Conservation (phyloP, 2,113 vertebrate genomes). For the Rhagologus leucostigma region DNA sequence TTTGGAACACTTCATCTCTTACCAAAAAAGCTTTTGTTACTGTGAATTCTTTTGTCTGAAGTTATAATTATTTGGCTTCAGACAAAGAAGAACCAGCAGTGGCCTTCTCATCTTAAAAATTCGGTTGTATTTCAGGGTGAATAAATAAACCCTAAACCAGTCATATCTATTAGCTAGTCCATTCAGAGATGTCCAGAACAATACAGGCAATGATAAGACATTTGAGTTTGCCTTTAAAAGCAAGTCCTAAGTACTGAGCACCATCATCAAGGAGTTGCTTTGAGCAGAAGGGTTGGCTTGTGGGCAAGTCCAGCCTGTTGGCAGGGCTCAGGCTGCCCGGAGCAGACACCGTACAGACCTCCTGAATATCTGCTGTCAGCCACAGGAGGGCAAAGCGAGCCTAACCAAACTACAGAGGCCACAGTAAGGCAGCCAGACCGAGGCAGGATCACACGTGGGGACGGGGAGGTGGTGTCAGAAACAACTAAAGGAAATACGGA, state of each 20-base stretch:
- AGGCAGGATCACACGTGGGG: background rate
- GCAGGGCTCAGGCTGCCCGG: background rate
- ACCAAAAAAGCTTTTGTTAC: background rate
- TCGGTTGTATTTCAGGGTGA: background rate
- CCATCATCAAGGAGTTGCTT: background rate
- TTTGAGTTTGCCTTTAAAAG: background rate
- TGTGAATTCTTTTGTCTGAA: background rate
- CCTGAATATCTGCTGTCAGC: background rate
- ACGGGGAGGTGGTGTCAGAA: background rate
- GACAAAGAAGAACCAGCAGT: background rate
- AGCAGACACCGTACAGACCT: background rate
- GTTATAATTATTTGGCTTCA: background rate
- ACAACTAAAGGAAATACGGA: background rate
- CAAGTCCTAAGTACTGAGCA: background rate
- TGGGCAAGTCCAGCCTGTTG: background rate
- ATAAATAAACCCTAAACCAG: background rate
- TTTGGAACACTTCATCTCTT: background rate
- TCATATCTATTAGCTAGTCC: background rate
- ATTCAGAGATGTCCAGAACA: background rate
- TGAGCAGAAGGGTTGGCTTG: fast-evolving
- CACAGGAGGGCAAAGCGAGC: constrained; percentile 50
- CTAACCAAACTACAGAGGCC: background rate
- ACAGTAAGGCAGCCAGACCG: background rate
- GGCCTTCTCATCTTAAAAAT: background rate
- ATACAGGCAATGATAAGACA: fast-evolving